Conservation (phyloP, 2,888 invertebrate genomes). For the Coleophora flavipennella region DNA sequence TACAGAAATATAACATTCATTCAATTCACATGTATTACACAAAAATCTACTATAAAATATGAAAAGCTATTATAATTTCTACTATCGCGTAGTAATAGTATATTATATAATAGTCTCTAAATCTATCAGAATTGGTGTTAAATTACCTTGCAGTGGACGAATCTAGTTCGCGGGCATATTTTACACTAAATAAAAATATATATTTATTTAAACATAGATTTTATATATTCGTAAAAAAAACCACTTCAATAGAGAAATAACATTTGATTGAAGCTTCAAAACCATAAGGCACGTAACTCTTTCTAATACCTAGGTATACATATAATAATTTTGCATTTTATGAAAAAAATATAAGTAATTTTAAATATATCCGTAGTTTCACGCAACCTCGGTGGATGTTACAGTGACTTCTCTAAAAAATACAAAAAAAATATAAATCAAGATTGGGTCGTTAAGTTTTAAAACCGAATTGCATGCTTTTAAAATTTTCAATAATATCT, state of each 20-base stretch:
- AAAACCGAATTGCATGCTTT: too few species aligned
- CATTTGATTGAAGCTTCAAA: conserved; percentile 15
- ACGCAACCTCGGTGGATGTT: conserved; percentile 31
- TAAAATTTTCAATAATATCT: too few species aligned
- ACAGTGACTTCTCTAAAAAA: conserved; percentile 33
- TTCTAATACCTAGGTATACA: too few species aligned
- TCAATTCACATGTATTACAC: background rate
- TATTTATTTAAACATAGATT: conserved; percentile 2
- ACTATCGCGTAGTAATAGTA: conserved; percentile 2
- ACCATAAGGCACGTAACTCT: conserved; percentile 8
- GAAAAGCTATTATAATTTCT: background rate
- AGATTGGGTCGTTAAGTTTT: background rate
- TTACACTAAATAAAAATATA: conserved; percentile 10
- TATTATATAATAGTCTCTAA: conserved; percentile 17
- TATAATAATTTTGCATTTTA: too few species aligned
- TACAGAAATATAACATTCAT: background rate
- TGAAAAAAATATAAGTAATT: background rate
- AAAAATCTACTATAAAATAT: background rate
- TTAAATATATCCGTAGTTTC: conserved; percentile 11
- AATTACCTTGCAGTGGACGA: conserved; percentile 67
- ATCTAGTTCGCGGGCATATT: conserved; percentile 48
- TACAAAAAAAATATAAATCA: conserved; percentile 15
- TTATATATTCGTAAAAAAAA: background rate
- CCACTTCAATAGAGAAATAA: conserved; percentile 5
- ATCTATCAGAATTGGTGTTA: conserved; percentile 60